These are phyloP conservation scores for Micromesistius poutassou DNA, from an alignment of 2,797 vertebrate genomes.

Conservation along the genomic window DNA sequence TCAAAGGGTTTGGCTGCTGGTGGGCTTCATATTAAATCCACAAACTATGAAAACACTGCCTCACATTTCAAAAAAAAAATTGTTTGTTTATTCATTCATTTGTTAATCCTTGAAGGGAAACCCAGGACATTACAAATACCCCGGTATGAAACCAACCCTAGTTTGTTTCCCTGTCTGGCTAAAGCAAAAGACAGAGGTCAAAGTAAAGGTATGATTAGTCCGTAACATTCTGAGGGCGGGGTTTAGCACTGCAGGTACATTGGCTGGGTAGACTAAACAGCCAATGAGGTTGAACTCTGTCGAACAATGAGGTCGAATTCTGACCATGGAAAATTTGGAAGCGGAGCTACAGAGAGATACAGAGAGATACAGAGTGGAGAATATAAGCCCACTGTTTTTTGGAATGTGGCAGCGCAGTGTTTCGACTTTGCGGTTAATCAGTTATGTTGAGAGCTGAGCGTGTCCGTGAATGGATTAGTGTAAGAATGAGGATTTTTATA, in stretches of 20 bases:
- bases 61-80: neutral
- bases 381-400: no score
- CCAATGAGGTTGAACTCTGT: neutral
- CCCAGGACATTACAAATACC: neutral
- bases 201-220: neutral
- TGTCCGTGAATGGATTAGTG: no score
- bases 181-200: neutral
- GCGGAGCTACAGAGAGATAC: no score
- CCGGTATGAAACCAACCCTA: neutral
- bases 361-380: no score
- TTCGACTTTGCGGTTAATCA: no score
- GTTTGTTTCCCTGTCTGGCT: neutral
- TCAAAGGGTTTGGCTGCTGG: neutral
- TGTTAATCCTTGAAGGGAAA: neutral
- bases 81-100: neutral
- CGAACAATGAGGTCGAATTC: no score
- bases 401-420: no score
- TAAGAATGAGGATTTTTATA: no score
- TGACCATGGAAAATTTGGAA: no score
- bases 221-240: neutral
- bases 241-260: neutral
- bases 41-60: neutral
- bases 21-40: neutral
- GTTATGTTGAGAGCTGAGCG: no score
- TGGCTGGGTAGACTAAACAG: neutral